Conservation (phyloP, 2,113 vertebrate species). For the Epinephelus lanceolatus region DNA sequence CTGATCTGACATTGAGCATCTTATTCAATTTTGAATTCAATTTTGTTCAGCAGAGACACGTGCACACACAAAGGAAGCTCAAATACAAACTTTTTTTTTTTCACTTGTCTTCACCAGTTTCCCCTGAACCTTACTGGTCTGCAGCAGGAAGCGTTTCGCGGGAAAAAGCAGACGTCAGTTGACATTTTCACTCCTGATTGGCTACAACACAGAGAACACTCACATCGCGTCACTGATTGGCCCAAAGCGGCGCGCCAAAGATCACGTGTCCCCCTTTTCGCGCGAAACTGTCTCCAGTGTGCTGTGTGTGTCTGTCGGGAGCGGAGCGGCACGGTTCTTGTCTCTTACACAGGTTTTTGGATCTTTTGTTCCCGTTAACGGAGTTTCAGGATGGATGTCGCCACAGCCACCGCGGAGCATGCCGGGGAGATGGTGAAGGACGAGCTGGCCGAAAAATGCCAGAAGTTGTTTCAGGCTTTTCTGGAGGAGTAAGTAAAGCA, state of each 20-base stretch:
- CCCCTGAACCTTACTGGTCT: background rate
- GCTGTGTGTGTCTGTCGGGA: background rate
- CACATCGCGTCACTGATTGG: conserved; percentile 72
- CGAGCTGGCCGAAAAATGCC: conserved; percentile 97
- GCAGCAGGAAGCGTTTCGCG: conserved; percentile 21
- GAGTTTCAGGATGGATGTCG: conserved; percentile 81
- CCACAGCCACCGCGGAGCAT: conserved; percentile 79
- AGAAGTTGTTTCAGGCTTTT: conserved; percentile 97
- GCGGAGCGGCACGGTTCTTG: background rate
- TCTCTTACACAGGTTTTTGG: accelerated
- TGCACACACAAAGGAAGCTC: background rate
- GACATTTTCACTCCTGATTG: conserved; percentile 31
- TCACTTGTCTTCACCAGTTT: background rate
- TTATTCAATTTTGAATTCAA: no score
- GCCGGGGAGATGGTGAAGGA: conserved; percentile 90
- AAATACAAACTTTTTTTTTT: accelerated
- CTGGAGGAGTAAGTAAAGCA: conserved; percentile 94
- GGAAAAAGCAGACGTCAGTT: background rate
- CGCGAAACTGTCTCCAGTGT: conserved; percentile 82
- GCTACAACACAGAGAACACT: background rate
- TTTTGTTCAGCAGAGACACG: background rate
- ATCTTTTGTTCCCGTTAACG: background rate
- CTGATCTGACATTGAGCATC: no score
- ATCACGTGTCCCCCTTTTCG: conserved; percentile 81
- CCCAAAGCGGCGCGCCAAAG: conserved; percentile 71